phyloP scores from a whole-genome alignment of 2,113 vertebrate species.

The Sminthopsis crassicaudata region DNA sequence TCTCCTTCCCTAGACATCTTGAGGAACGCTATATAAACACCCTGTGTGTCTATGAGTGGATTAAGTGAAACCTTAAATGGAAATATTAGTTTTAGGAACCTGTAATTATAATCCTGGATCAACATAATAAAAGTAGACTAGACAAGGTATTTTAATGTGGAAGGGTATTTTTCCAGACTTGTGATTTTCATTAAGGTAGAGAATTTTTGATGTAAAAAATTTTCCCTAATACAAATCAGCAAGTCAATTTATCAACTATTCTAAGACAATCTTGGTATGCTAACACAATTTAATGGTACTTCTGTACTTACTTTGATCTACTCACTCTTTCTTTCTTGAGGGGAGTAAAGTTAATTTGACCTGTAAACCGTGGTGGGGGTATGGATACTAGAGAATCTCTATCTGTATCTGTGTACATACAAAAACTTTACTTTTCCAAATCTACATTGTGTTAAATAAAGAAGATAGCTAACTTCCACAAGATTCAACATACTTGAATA shows the following conservation, averaged over 20 bases:
- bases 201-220: neutral
- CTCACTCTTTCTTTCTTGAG: neutral
- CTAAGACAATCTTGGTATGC: neutral
- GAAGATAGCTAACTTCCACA: neutral
- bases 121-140: neutral
- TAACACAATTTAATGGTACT: neutral
- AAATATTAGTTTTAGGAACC: neutral
- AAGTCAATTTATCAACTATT: neutral
- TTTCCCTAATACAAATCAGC: neutral
- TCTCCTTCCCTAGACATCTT: neutral
- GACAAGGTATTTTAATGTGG: neutral
- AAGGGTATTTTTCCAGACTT: neutral
- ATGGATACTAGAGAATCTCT: neutral
- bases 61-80: neutral
- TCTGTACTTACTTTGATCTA: neutral
- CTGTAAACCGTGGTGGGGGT: neutral
- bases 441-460: neutral
- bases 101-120: neutral
- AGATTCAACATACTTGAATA: neutral
- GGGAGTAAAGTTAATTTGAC: too few species aligned
- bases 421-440: neutral
- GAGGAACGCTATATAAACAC: neutral
- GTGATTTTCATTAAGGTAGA: neutral
- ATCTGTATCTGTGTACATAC: neutral
- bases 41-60: neutral